Conservation (phyloP, 1,140 invertebrate species). For the Zaprionus africanus region DNA sequence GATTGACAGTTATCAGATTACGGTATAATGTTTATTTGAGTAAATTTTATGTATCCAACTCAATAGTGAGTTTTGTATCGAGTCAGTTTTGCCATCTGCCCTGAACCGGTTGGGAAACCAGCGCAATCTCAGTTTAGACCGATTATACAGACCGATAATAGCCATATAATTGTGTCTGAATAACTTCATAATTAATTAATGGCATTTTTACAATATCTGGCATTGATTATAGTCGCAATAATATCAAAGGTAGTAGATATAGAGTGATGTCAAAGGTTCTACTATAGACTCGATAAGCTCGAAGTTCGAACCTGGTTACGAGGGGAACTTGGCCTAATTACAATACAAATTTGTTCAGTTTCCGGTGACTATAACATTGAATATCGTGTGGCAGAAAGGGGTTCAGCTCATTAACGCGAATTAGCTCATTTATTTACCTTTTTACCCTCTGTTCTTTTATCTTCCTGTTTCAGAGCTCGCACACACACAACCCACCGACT, state of each 20-base stretch:
- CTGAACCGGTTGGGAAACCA: not conserved
- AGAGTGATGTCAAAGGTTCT: too few relatives aligned
- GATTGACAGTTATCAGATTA: not conserved
- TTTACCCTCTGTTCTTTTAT: not conserved
- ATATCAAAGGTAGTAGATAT: too few relatives aligned
- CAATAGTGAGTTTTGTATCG: not conserved
- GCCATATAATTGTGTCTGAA: conserved; percentile 1
- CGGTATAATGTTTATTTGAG: not conserved
- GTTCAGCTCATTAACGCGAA: conserved; percentile 36
- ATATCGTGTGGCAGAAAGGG: not conserved
- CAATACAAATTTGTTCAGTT: conserved; percentile 13
- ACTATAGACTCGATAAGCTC: not conserved
- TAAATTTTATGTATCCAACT: not conserved
- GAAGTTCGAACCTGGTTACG: not conserved
- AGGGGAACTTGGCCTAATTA: conserved; percentile 2
- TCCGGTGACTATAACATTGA: not conserved
- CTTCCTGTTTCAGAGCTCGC: conserved; percentile 14
- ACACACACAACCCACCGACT: conserved; percentile 38
- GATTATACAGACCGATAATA: not conserved
- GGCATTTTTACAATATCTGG: not conserved
- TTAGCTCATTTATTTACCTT: conserved; percentile 40
- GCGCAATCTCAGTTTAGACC: not conserved
- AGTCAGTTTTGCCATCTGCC: not conserved
- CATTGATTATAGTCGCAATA: not conserved
- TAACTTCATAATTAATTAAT: conserved; percentile 3